These are phyloP conservation scores for Xylocampa areola DNA, from an alignment of 2,888 invertebrate species.

Conservation along the genomic window DNA sequence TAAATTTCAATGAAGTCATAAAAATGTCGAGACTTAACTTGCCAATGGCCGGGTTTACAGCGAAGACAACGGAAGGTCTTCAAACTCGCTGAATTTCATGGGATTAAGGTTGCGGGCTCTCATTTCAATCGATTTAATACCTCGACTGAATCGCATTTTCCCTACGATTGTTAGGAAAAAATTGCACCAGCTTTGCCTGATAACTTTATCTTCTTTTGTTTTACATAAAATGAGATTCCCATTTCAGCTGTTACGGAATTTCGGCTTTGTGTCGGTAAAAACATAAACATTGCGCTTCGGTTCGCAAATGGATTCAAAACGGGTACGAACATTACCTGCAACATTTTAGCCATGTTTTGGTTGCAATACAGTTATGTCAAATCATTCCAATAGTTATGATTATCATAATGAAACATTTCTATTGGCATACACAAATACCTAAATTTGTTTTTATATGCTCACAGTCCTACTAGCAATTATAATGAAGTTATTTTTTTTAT, in stretches of 20 bases:
- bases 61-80: constrained; percentile 82
- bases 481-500: no score
- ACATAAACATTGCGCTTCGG: not conserved
- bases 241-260: constrained; percentile 9
- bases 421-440: no score
- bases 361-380: no score
- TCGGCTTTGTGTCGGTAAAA: not conserved
- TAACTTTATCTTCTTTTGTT: constrained; percentile 27
- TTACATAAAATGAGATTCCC: constrained; percentile 16
- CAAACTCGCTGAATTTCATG: constrained; percentile 75
- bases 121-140: constrained; percentile 74
- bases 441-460: no score
- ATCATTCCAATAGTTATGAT: no score
- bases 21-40: constrained; percentile 79
- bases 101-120: constrained; percentile 75
- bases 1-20: constrained; percentile 76
- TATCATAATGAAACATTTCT: no score
- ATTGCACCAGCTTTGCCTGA: constrained; percentile 22
- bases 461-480: no score
- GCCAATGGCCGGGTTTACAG: constrained; percentile 79
- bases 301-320: not conserved
- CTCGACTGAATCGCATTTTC: constrained; percentile 54
- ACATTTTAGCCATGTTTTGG: not conserved
- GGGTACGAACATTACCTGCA: no score
- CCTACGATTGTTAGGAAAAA: constrained; percentile 24